phyloP scores from a whole-genome alignment of 2,797 vertebrate species.

The Harpagifer antarcticus region DNA sequence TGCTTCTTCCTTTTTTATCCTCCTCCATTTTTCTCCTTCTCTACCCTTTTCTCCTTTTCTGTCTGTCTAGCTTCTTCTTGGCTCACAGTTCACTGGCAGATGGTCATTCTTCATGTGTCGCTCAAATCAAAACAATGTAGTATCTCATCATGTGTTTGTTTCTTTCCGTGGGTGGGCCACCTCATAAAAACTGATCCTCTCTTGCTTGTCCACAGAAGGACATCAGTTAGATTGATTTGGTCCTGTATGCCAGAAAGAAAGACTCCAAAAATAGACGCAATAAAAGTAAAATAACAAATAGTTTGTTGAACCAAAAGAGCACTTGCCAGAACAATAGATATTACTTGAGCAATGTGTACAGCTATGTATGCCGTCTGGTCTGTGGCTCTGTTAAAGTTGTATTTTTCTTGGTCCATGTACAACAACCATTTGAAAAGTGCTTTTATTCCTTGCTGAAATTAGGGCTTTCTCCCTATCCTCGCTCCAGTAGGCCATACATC shows the following conservation, averaged over 20 bases:
- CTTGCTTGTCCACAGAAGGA: conserved; percentile 26
- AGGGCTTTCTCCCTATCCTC: conserved; percentile 51
- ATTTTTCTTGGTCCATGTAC: conserved; percentile 76
- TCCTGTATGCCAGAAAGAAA: conserved; percentile 39
- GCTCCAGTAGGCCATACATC: conserved; percentile 69
- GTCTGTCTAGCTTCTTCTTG: conserved; percentile 29
- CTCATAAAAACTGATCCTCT: conserved; percentile 24
- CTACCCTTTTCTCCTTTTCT: conserved; percentile 45
- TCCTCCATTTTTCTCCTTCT: conserved; percentile 63
- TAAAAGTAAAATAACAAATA: conserved; percentile 40
- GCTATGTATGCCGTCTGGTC: conserved; percentile 65
- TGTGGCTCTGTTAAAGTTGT: conserved; percentile 59
- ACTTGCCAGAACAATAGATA: conserved; percentile 46
- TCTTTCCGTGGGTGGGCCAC: conserved; percentile 58
- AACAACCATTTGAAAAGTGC: conserved; percentile 68
- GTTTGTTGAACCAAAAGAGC: conserved; percentile 53
- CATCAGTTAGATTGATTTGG: conserved; percentile 5
- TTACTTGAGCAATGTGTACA: conserved; percentile 56
- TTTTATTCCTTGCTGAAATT: conserved; percentile 71
- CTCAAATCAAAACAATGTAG: conserved; percentile 58
- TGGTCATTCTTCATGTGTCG: conserved; percentile 59
- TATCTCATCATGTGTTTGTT: conserved; percentile 40
- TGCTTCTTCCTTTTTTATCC: conserved; percentile 75
- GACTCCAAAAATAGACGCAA: conserved; percentile 38
- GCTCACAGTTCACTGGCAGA: conserved; percentile 36